A percentile compares a stretch with the other conserved stretches of the same genome.
Conservation (phyloP, 2,888 invertebrate species). For the Venusia cambrica region DNA sequence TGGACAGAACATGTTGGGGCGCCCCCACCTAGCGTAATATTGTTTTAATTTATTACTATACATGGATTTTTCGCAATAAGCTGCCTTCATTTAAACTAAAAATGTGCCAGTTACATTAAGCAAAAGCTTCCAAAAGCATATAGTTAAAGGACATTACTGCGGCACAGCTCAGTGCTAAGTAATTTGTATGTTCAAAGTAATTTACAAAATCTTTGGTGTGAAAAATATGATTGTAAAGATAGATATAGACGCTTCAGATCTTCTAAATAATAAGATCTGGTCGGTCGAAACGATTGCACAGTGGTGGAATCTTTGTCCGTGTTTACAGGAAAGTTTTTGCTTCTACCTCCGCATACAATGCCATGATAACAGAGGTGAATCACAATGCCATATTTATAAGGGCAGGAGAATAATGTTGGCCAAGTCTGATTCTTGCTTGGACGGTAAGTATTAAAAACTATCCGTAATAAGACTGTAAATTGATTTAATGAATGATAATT, state of each 20-base stretch:
- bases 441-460: too few species aligned
- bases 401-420: too few species aligned
- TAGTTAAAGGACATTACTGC: constrained; percentile 58
- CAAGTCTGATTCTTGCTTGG: too few species aligned
- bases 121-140: constrained; percentile 72
- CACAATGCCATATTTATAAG: constrained; percentile 76
- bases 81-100: constrained; percentile 58
- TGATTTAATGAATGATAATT: too few species aligned
- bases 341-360: constrained; percentile 50
- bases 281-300: constrained; percentile 78
- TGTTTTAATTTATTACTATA: constrained; percentile 46
- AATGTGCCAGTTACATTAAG: constrained; percentile 53
- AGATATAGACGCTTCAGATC: constrained; percentile 70
- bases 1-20: too few species aligned
- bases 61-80: constrained; percentile 59
- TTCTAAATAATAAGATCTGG: constrained; percentile 66
- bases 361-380: constrained; percentile 53
- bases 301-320: constrained; percentile 67
- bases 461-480: too few species aligned
- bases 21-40: too few species aligned
- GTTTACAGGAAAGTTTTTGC: constrained; percentile 76
- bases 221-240: constrained; percentile 56
- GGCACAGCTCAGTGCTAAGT: constrained; percentile 56
- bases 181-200: constrained; percentile 56
- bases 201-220: constrained; percentile 75